phyloP scores from a whole-genome alignment of 2,888 invertebrate genomes.

The Oeneis ivallda region DNA sequence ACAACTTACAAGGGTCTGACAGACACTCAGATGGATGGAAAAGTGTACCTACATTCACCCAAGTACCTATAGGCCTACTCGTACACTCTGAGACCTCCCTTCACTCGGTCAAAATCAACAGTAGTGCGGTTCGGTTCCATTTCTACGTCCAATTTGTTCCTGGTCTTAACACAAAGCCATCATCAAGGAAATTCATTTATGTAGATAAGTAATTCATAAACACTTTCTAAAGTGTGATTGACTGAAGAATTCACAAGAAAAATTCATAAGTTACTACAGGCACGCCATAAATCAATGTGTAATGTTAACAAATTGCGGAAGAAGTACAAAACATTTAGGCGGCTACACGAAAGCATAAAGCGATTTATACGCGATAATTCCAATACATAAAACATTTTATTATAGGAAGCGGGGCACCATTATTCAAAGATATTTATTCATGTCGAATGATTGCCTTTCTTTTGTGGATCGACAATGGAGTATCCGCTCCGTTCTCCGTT shows the following conservation, averaged over 20 bases:
- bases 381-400: constrained; percentile 79
- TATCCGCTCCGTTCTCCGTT: constrained; percentile 70
- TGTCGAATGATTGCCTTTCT: constrained; percentile 81
- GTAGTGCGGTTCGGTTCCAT: no score
- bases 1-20: no score
- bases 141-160: no score
- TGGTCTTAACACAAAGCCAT: no score
- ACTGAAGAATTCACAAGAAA: constrained; percentile 35
- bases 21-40: no score
- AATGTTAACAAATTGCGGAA: constrained; percentile 44
- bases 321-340: constrained; percentile 40
- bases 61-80: no score
- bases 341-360: constrained; percentile 45
- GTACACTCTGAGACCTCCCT: no score
- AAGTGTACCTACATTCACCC: no score
- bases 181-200: not conserved
- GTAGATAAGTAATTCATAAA: constrained; percentile 9
- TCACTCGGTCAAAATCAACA: no score
- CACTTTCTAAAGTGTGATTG: constrained; percentile 33
- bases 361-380: constrained; percentile 74
- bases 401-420: constrained; percentile 71
- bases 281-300: constrained; percentile 39
- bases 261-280: constrained; percentile 23
- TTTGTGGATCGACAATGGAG: constrained; percentile 78
- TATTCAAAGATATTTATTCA: constrained; percentile 81